Base-by-base conservation (phyloP, 37 sponge, comb jelly and placozoan genomes). In the Oscarella lobularis region DNA sequence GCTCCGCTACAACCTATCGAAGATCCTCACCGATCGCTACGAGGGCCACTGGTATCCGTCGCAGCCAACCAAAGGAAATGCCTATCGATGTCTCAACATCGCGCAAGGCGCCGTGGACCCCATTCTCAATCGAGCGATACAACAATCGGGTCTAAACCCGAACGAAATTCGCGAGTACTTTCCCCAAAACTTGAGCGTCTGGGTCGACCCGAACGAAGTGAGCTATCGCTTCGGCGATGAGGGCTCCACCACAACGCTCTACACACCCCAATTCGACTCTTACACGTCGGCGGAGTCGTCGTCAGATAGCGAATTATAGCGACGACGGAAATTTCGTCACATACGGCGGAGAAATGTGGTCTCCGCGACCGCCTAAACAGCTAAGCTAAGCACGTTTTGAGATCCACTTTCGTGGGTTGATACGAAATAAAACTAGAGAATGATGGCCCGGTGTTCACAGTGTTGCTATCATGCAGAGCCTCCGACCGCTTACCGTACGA, bases 21-120 rank as follows among this genome's bases (percentile, higher is more conserved):
- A 68, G n/a, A 68, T 68, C 29, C 71, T 68, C 5, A 5, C n/a
- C 71, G 29, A 68, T 5, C 9, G 29, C 40, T 74, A 66, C 75
- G 29, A n/a, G 30, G 75, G 75, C 55, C 75, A 74, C 55, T 74
- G 75, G 75, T 74, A 74, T 35, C 75, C 75, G 20, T 29, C 38
- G 5, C 55, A 39, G 54, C 75, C 75, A 66, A 74, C 66, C 65
- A 5, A 35, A 35, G 75, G 75, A 29, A 74, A 29, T 66, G 75
- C 31, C 20, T 74, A 74, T 66, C 75, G 75, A 6, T 74, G 75
- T 39, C 6, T 74, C 38, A 29, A 5, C 55, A 39, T 5, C 55
- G 4, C 9, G 20, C 41, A 74, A 35, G 66, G 20, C 55, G 66
- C 55, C 66, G 6, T 66, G 27, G 66, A 74, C 29, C 66, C n/a